phyloP scores from a whole-genome alignment of 2,888 invertebrate species.

The Crocallis elinguaria region DNA sequence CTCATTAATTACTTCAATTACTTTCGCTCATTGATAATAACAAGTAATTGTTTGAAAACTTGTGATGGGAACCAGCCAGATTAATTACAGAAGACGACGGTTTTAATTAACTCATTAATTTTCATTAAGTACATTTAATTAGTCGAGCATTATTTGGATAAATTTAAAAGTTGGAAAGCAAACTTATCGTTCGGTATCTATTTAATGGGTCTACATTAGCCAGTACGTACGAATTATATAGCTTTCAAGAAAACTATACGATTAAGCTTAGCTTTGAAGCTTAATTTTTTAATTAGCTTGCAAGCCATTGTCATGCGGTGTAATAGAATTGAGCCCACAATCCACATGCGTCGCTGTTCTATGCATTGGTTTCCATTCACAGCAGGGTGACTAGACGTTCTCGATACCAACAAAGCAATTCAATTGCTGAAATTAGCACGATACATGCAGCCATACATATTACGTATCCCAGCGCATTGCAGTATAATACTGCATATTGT shows the following conservation, averaged over 20 bases:
- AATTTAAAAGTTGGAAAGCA: not conserved
- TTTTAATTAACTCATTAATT: constrained; percentile 24
- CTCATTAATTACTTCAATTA: no score
- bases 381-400: not conserved
- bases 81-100: constrained; percentile 9
- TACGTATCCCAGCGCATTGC: no score
- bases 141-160: constrained; percentile 3
- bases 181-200: no score
- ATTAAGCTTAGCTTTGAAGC: no score
- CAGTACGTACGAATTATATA: no score
- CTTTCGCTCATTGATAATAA: not conserved
- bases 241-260: no score
- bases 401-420: not conserved
- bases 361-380: constrained; percentile 18
- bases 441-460: no score
- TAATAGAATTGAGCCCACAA: constrained; percentile 9
- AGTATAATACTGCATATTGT: no score
- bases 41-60: constrained; percentile 6
- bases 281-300: not conserved
- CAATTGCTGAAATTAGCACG: not conserved
- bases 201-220: no score
- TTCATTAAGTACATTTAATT: constrained; percentile 12
- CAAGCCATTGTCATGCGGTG: not conserved
- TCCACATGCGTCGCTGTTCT: constrained; percentile 13
- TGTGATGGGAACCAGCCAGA: constrained; percentile 4